Base-by-base conservation (phyloP, 2,888 invertebrate genomes). In the Incurvaria masculella region DNA sequence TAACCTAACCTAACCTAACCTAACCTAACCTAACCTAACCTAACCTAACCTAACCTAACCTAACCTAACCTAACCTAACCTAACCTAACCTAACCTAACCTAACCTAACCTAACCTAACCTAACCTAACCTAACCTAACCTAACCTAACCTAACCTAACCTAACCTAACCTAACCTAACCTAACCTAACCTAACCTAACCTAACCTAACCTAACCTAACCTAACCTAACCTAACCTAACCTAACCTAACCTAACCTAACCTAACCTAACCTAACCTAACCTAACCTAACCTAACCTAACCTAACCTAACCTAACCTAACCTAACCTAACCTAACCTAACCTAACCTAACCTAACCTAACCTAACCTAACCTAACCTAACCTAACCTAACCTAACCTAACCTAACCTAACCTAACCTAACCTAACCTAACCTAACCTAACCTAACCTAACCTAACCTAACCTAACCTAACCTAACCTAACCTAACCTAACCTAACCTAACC, bases 1-100 rank as follows among this genome's bases (percentile, higher is more conserved):
- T 45, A 45, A 45, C 45, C 45, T 45, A 45, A 45, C 45, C 45
- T 45, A 45, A 45, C 45, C 45, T 45, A 45, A 45, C 45, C 45
- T 45, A 45, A 45, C 45, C 45, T 45, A 45, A 45, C 45, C 45
- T 45, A 45, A 45, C 45, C 45, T 45, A 45, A 45, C 45, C 45
- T 45, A 45, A 45, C 45, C 45, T 45, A 45, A 45, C 45, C 45
- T 45, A 45, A 45, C 45, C 45, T 45, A 45, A 45, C 45, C 45
- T 45, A 45, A 45, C 45, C 45, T 45, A 45, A 45, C 45, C 45
- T 45, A 45, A 45, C 45, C 45, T 45, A 45, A 45, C 45, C 45
- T 45, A 45, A 45, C 45, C 45, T 45, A 45, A 45, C 45, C 45
- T 45, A 45, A 45, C 45, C 45, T 45, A 45, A 45, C 45, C 45